phyloP scores from a whole-genome alignment of 2,113 vertebrate genomes.

The Crocuta crocuta region DNA sequence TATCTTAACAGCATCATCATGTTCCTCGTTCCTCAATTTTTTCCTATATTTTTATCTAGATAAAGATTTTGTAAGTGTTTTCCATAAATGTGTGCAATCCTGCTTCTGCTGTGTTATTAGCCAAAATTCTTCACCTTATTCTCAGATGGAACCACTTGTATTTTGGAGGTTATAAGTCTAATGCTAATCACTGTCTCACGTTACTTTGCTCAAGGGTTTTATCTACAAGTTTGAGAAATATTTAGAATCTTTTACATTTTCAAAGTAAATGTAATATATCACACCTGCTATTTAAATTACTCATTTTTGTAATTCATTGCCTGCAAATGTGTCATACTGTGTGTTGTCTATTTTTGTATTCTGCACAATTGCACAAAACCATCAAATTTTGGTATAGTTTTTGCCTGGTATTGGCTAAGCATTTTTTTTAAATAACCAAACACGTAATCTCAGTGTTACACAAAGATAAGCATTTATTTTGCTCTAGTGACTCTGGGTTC shows the following conservation, averaged over 20 bases:
- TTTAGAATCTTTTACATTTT: conserved; percentile 8
- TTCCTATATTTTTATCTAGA: neutral
- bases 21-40: neutral
- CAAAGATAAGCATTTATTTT: neutral
- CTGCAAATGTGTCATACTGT: neutral
- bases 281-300: neutral
- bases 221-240: neutral
- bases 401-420: neutral
- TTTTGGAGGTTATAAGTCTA: neutral
- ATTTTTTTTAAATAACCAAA: neutral
- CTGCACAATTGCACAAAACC: neutral
- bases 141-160: neutral
- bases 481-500: neutral
- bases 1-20: neutral
- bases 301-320: neutral
- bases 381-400: neutral
- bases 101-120: neutral
- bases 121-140: neutral
- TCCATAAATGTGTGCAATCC: neutral
- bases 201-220: neutral
- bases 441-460: neutral
- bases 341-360: neutral
- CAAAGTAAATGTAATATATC: neutral
- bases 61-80: neutral
- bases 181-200: neutral